phyloP scores from a whole-genome alignment of 2,797 vertebrate genomes.

The Brachyrhaphis roseni region DNA sequence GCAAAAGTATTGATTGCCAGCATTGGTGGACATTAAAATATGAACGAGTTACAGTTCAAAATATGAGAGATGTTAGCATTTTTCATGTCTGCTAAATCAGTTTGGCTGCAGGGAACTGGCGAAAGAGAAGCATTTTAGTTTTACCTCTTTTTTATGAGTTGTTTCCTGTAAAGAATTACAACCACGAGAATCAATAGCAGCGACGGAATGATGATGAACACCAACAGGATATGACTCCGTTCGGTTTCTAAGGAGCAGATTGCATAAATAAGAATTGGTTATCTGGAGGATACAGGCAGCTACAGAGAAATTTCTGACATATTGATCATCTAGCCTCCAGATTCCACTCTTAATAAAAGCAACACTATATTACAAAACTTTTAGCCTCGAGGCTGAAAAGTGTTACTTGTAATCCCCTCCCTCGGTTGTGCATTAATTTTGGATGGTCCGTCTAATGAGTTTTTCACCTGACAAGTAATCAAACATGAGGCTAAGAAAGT shows the following conservation, averaged over 20 bases:
- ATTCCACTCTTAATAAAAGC: conserved; percentile 28
- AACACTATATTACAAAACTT: conserved; percentile 24
- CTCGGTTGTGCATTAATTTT: conserved; percentile 8
- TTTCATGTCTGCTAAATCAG: background rate
- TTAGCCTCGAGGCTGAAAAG: conserved; percentile 32
- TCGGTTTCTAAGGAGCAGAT: conserved; percentile 30
- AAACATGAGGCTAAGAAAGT: conserved; percentile 31
- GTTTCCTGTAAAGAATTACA: conserved; percentile 57
- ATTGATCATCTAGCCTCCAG: conserved; percentile 30
- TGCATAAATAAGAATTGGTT: conserved; percentile 12
- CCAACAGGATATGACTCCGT: conserved; percentile 23
- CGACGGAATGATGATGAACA: conserved; percentile 44
- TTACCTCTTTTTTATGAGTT: conserved; percentile 64
- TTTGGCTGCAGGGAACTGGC: background rate
- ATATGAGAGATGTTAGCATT: background rate
- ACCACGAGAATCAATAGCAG: conserved; percentile 48
- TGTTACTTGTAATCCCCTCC: conserved; percentile 9
- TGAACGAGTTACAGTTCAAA: background rate
- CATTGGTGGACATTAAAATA: conserved; percentile 5
- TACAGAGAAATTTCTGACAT: conserved; percentile 8
- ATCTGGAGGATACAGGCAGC: conserved; percentile 14
- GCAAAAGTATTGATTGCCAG: conserved; percentile 17
- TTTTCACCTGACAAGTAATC: conserved; percentile 24
- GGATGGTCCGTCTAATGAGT: conserved; percentile 35
- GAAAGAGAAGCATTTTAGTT: conserved; percentile 2